Evolutionary conservation across 2,113 vertebrate genomes (phyloP), one percentile per base, ranked within the genome.

Genomic region (Siphamia tubifer): DNA sequence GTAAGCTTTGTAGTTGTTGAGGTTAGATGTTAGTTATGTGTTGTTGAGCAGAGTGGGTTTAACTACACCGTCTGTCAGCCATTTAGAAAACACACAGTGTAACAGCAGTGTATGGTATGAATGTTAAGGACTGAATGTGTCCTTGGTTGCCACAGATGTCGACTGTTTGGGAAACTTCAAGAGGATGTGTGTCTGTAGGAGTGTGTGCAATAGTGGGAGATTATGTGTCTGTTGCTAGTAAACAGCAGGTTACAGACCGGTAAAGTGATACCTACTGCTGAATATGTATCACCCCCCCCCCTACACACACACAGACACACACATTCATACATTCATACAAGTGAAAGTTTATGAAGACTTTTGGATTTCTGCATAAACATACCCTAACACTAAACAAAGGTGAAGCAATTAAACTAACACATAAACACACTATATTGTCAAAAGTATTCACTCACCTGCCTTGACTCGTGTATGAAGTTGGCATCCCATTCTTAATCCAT

Each of bases 251-350:
- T 44, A 17, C 54, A 40, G 62, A 25, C 32, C 71, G 67, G 86
- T 79, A 91, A 90, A 64, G 42, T 57, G 82, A 91, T 42, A 58
- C 60, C 66, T 13, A 30, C 42, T 17, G 27, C 38, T 71, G 40
- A 85, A 42, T 35, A 27, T 57, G 36, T 56, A 24, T 23, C 24
- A 55, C 57, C 8, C 23, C 28, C 66, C 34, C 20, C 34, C 51
- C 21, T n/a, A 21, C 8, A n/a, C 32, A 51, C 6, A 39, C 31
- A 16, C 20, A 12, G 7, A 38, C 0, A 47, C 39, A 60, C 24
- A 68, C 5, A 20, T 25, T 65, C 23, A 45, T 21, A 19, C 25
- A 69, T 28, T 19, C 21, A 6, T 2, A 28, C 19, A n/a, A n/a
- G n/a, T n/a, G n/a, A n/a, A n/a, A n/a, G n/a, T 11, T 4, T 12